phyloP scores from a whole-genome alignment of 2,113 vertebrate genomes.

The Oreamnos americanus region DNA sequence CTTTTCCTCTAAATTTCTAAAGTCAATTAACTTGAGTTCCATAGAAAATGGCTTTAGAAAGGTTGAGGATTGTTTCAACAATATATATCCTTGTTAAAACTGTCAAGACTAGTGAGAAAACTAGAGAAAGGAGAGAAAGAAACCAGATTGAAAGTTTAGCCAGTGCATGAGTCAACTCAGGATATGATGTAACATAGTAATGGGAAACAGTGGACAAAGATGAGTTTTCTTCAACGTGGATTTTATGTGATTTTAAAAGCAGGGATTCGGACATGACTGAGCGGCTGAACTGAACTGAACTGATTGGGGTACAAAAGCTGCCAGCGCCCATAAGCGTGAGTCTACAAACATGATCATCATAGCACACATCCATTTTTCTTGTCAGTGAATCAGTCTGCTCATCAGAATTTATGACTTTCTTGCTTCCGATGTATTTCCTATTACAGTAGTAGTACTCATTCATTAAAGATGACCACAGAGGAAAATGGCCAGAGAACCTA shows the following conservation, averaged over 20 bases:
- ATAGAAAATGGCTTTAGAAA: background rate
- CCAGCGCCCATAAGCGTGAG: background rate
- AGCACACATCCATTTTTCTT: background rate
- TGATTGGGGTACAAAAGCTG: slow-evolving; percentile 35
- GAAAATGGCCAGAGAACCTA: background rate
- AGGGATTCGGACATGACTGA: background rate
- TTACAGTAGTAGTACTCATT: background rate
- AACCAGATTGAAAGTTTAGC: slow-evolving; percentile 22
- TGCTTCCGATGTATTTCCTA: background rate
- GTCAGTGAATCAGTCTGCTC: background rate
- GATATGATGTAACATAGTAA: slow-evolving; percentile 35
- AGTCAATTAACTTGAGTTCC: background rate
- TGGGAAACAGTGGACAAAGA: slow-evolving; percentile 24
- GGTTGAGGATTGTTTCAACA: background rate
- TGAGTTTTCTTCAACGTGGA: slow-evolving; percentile 54
- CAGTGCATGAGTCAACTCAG: slow-evolving; percentile 35
- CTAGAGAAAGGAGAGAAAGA: background rate
- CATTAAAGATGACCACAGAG: background rate
- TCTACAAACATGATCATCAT: background rate
- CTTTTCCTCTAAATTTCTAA: background rate
- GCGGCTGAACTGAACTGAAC: too few species aligned
- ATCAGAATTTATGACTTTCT: background rate
- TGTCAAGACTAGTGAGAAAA: background rate
- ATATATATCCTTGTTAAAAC: background rate
- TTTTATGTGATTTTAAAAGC: slow-evolving; percentile 52